Evolutionary conservation across 2,888 invertebrate species (phyloP).

Genomic region (Heliconius ismenius): DNA sequence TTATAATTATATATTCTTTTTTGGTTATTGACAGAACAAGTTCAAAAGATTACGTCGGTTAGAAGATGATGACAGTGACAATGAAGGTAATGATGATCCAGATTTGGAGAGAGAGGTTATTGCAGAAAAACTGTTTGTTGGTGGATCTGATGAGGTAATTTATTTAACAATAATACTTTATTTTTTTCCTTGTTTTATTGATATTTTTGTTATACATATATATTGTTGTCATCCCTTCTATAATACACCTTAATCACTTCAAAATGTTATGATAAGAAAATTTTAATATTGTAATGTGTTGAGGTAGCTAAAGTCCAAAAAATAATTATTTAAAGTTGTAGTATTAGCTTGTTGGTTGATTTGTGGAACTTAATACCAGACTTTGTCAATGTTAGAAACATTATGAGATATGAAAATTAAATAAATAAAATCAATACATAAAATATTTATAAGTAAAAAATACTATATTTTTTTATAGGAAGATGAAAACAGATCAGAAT

Average conservation of each 20-base stretch:
- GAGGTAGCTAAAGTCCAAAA: neutral
- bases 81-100: conserved; percentile 89
- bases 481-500: conserved; percentile 89
- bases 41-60: conserved; percentile 92
- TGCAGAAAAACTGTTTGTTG: conserved; percentile 93
- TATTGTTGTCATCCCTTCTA: neutral
- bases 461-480: conserved; percentile 77
- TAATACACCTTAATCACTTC: neutral
- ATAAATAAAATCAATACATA: neutral
- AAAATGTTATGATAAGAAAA: neutral
- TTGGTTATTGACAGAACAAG: conserved; percentile 83
- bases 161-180: conserved; percentile 10
- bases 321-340: neutral
- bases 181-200: neutral
- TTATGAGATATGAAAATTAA: neutral
- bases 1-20: too few species aligned
- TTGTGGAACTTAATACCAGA: neutral
- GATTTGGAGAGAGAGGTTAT: conserved; percentile 92
- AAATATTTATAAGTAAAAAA: neutral
- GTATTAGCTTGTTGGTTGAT: neutral
- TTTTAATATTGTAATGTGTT: neutral
- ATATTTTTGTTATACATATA: neutral
- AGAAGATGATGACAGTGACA: conserved; percentile 95
- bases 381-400: neutral
- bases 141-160: conserved; percentile 87